phyloP scores from a whole-genome alignment of 1,140 invertebrate species.

The Drosophila micromelanica region DNA sequence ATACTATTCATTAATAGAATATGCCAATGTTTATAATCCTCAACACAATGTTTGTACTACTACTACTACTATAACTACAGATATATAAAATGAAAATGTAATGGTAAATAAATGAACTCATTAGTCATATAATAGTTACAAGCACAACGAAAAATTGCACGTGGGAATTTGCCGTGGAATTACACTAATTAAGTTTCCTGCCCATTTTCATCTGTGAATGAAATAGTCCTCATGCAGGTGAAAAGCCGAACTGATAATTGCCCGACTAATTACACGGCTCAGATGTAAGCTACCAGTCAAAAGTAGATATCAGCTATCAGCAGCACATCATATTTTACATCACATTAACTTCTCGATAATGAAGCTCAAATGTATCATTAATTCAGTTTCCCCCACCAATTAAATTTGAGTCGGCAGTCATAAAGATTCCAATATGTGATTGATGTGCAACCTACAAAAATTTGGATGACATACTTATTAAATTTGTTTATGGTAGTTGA shows the following conservation, averaged over 20 bases:
- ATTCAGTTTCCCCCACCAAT: slow-evolving; percentile 25
- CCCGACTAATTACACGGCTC: slow-evolving; percentile 32
- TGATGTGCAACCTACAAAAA: too few species aligned
- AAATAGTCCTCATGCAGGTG: background rate
- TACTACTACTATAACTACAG: background rate
- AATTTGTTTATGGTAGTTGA: too few species aligned
- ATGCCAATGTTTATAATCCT: too few species aligned
- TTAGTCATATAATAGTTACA: too few species aligned
- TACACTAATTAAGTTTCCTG: background rate
- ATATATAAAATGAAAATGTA: background rate
- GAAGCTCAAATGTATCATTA: slow-evolving; percentile 21
- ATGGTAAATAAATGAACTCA: background rate
- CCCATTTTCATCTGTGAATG: background rate
- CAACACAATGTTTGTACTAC: too few species aligned
- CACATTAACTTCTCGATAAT: slow-evolving; percentile 43
- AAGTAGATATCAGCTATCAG: background rate
- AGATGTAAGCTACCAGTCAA: background rate
- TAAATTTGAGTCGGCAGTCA: background rate
- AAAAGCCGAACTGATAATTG: slow-evolving; percentile 20
- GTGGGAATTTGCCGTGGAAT: background rate
- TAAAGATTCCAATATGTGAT: slow-evolving; percentile 3
- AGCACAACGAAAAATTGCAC: background rate
- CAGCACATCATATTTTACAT: background rate
- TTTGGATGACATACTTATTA: too few species aligned
- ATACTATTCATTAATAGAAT: too few species aligned